Conservation (phyloP, 2,113 vertebrate species). For the Takifugu flavidus region DNA sequence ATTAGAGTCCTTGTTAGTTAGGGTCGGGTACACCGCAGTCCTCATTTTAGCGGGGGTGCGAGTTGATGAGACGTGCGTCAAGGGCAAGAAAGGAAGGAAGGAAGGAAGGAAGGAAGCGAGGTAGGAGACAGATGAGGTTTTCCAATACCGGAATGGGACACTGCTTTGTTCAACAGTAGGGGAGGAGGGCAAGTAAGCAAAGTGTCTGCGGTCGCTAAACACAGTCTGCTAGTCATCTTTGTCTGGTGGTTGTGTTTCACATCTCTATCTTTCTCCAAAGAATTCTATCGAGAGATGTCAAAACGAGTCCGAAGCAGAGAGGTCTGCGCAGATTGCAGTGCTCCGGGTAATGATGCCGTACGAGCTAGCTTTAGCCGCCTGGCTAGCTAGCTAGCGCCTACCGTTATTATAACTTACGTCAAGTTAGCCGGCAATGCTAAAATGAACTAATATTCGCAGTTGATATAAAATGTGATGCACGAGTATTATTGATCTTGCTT, state of each 20-base stretch:
- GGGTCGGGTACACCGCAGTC: no score
- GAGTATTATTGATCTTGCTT: no score
- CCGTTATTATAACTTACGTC: conserved; percentile 18
- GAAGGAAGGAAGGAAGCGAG: conserved; percentile 27
- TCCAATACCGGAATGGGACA: conserved; percentile 40
- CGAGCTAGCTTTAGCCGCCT: conserved; percentile 45
- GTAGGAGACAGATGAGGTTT: conserved; percentile 17
- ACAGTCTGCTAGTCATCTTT: conserved; percentile 10
- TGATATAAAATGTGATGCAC: no score
- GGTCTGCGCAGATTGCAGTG: conserved; percentile 93
- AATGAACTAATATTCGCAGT: not conserved
- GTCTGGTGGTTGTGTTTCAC: not conserved
- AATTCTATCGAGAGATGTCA: conserved; percentile 77
- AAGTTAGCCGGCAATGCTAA: conserved; percentile 25
- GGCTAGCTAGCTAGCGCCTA: conserved; percentile 40
- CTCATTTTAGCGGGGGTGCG: no score
- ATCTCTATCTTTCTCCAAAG: not conserved
- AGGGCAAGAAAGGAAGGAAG: not conserved
- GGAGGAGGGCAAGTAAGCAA: conserved; percentile 44
- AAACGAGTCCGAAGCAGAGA: conserved; percentile 90
- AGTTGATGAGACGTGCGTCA: no score
- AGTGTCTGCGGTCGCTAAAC: conserved; percentile 14
- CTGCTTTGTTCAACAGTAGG: conserved; percentile 66
- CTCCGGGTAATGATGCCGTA: conserved; percentile 78
- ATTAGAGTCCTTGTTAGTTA: no score